These are phyloP conservation scores for Polymixis flavicincta DNA, from an alignment of 2,888 invertebrate species.

Conservation along the genomic window DNA sequence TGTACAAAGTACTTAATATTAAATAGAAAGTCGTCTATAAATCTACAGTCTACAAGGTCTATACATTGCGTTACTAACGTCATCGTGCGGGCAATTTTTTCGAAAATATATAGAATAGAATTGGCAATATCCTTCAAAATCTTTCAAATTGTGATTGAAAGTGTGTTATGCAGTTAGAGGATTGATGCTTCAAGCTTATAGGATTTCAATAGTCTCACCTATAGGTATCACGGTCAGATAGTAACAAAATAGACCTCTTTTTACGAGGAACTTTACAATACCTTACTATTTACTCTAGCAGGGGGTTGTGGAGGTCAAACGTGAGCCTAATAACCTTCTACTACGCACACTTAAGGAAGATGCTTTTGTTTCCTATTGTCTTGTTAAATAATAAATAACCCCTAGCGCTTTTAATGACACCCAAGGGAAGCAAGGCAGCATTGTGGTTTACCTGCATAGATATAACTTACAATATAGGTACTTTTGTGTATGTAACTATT, in stretches of 20 bases:
- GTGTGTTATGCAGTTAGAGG: too few relatives aligned
- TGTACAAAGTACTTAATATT: too few relatives aligned
- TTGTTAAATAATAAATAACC: slow-evolving; percentile 3
- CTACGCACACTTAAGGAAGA: not conserved
- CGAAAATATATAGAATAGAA: too few relatives aligned
- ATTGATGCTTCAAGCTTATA: too few relatives aligned
- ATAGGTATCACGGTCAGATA: too few relatives aligned
- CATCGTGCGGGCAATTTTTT: too few relatives aligned
- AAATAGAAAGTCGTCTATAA: too few relatives aligned
- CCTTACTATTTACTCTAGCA: not conserved
- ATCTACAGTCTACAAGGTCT: too few relatives aligned
- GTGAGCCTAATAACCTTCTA: not conserved
- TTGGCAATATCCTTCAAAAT: too few relatives aligned
- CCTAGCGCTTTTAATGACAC: not conserved
- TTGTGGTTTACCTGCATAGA: not conserved
- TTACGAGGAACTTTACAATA: not conserved
- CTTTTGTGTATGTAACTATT: slow-evolving; percentile 1
- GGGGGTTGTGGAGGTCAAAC: not conserved
- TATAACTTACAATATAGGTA: not conserved
- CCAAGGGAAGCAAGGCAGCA: slow-evolving; percentile 5
- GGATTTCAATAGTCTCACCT: too few relatives aligned
- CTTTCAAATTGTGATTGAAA: too few relatives aligned
- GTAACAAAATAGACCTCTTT: not conserved
- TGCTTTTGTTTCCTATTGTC: slow-evolving; percentile 12
- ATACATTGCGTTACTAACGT: too few relatives aligned